phyloP scores from a whole-genome alignment of 2,113 vertebrate species.

The Dipodomys spectabilis region DNA sequence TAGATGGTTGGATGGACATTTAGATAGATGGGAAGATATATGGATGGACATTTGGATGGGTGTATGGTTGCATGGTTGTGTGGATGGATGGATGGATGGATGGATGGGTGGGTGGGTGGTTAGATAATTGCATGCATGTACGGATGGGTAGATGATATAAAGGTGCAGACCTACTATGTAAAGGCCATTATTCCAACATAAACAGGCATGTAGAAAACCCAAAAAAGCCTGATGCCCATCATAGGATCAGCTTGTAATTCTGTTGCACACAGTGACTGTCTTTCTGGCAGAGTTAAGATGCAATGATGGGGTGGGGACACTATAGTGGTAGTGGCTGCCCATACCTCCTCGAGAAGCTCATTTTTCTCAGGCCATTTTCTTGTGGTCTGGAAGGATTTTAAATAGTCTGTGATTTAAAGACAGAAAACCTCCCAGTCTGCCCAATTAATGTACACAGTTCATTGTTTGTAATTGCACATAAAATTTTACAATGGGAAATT shows the following conservation, averaged over 20 bases:
- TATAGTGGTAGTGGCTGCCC: background rate
- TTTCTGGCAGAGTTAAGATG: background rate
- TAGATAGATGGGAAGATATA: no score
- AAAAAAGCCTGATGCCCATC: background rate
- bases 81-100: background rate
- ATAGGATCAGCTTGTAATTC: background rate
- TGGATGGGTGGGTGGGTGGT: background rate
- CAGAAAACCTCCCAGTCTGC: constrained; percentile 55
- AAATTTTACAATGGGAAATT: constrained; percentile 78
- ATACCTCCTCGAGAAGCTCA: background rate
- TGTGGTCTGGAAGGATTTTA: constrained; percentile 54
- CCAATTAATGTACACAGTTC: constrained; percentile 74
- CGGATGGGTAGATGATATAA: background rate
- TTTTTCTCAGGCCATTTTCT: constrained; percentile 40
- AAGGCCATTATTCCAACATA: background rate
- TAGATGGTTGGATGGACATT: no score
- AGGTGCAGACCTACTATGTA: background rate
- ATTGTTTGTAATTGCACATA: constrained; percentile 76
- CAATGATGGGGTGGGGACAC: no score
- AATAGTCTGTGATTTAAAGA: constrained; percentile 69
- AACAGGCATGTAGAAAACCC: fast-evolving
- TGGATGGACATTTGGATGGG: no score
- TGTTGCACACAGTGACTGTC: background rate
- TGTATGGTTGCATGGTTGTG: no score
- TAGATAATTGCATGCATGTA: background rate